phyloP scores from a whole-genome alignment of 2,113 vertebrate species.

The Piprites chloris region DNA sequence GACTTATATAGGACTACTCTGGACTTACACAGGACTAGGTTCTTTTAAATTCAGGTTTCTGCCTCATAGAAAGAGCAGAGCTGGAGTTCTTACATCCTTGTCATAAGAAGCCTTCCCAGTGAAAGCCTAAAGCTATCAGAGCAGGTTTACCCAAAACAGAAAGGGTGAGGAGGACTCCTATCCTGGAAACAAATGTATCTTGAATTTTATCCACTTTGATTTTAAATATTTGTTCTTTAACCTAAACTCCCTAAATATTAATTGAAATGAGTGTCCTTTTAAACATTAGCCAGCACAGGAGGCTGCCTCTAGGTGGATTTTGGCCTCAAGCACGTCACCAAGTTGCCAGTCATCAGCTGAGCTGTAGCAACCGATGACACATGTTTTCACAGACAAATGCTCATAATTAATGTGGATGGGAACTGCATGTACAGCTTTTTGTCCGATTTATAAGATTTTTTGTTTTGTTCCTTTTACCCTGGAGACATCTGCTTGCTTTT shows the following conservation, averaged over 20 bases:
- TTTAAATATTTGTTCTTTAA: neutral
- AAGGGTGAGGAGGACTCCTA: neutral
- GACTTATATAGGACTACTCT: neutral
- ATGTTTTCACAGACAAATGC: neutral
- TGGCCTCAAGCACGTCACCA: neutral
- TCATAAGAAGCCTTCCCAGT: neutral
- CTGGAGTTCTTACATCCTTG: neutral
- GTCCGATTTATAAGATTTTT: neutral
- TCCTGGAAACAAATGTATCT: neutral
- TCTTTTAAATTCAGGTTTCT: neutral
- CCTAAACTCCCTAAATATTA: neutral
- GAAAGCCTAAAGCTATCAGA: neutral
- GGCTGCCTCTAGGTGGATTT: neutral
- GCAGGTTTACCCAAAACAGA: neutral
- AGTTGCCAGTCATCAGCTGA: neutral
- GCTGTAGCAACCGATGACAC: neutral
- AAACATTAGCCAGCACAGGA: neutral
- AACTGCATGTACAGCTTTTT: constrained; percentile 15
- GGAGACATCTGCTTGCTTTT: constrained; percentile 17
- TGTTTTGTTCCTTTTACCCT: neutral
- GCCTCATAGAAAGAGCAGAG: neutral
- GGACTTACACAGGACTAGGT: neutral
- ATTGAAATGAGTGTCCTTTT: neutral
- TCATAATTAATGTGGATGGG: neutral
- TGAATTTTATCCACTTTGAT: neutral